Conservation (phyloP, 2,888 invertebrate species). For the Leptinotarsa juncta region DNA sequence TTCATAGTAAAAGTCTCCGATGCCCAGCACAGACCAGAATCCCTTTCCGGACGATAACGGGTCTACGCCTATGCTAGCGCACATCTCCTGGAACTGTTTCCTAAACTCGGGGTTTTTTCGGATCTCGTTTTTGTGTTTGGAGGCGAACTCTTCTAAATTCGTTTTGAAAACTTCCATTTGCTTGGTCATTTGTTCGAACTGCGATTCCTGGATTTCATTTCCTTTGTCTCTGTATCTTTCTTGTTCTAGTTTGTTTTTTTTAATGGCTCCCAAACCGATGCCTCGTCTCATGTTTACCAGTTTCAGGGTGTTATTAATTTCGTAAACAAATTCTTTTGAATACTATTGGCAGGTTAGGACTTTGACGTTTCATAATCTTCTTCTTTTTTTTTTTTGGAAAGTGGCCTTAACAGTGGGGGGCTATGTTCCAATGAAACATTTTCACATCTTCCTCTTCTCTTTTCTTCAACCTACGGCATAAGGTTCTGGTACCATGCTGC, state of each 20-base stretch:
- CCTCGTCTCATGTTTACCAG: constrained; percentile 78
- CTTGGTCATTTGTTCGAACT: constrained; percentile 92
- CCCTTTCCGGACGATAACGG: constrained; percentile 96
- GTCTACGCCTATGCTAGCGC: constrained; percentile 98
- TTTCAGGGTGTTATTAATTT: background rate
- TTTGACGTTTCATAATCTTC: constrained; percentile 1
- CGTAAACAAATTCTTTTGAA: background rate
- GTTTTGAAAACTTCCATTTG: constrained; percentile 93
- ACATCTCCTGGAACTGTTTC: constrained; percentile 95
- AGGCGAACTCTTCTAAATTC: constrained; percentile 95
- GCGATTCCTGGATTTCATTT: constrained; percentile 90
- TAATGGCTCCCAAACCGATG: constrained; percentile 89
- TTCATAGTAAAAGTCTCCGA: constrained; percentile 99
- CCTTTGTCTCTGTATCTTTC: constrained; percentile 94
- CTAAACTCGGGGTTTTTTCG: constrained; percentile 94
- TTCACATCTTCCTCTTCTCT: no score
- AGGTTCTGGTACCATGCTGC: no score
- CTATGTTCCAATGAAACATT: no score
- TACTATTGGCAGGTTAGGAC: background rate
- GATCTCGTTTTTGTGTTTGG: constrained; percentile 95
- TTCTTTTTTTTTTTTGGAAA: no score
- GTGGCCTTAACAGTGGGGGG: no score
- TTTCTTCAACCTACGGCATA: no score
- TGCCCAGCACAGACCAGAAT: constrained; percentile 98
- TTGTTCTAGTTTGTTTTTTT: constrained; percentile 86